These are phyloP conservation scores for Limanda limanda DNA, from an alignment of 2,113 vertebrate species.

Conservation along the genomic window DNA sequence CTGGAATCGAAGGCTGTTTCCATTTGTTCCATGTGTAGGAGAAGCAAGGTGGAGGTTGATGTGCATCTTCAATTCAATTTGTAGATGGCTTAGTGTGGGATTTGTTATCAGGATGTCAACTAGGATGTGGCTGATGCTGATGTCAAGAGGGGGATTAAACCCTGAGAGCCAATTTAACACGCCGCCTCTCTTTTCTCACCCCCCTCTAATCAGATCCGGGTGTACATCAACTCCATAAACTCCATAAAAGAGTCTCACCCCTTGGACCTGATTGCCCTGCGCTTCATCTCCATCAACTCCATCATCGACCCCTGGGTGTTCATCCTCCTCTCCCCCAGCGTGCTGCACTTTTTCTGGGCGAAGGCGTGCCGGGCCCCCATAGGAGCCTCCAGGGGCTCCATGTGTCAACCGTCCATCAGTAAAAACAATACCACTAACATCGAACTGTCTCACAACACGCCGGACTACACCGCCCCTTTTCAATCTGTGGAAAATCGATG, in stretches of 20 bases:
- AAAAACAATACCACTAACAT: conserved; percentile 38
- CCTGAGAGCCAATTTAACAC: not conserved
- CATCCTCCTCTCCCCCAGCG: conserved; percentile 88
- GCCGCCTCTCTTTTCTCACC: not conserved
- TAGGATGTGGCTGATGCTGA: conserved; percentile 1
- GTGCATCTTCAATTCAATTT: not conserved
- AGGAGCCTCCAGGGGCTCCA: conserved; percentile 29
- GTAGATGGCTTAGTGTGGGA: not conserved
- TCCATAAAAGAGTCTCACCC: not conserved
- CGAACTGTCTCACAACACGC: conserved; percentile 15
- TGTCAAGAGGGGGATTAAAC: conserved; percentile 2
- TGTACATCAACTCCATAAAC: conserved; percentile 84
- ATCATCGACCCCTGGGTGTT: conserved; percentile 96
- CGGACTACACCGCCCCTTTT: not conserved
- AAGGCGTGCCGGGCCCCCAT: conserved; percentile 69
- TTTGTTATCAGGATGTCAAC: conserved; percentile 16
- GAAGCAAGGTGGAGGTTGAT: not conserved
- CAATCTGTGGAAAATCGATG: conserved; percentile 21
- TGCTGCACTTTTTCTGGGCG: conserved; percentile 85
- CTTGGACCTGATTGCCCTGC: conserved; percentile 85
- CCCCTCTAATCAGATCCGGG: conserved; percentile 83
- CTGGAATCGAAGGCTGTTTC: not conserved
- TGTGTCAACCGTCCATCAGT: conserved; percentile 43
- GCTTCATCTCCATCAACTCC: conserved; percentile 91
- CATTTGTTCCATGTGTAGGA: not conserved